phyloP scores from a whole-genome alignment of 2,113 vertebrate genomes.

The Oncorhynchus nerka region DNA sequence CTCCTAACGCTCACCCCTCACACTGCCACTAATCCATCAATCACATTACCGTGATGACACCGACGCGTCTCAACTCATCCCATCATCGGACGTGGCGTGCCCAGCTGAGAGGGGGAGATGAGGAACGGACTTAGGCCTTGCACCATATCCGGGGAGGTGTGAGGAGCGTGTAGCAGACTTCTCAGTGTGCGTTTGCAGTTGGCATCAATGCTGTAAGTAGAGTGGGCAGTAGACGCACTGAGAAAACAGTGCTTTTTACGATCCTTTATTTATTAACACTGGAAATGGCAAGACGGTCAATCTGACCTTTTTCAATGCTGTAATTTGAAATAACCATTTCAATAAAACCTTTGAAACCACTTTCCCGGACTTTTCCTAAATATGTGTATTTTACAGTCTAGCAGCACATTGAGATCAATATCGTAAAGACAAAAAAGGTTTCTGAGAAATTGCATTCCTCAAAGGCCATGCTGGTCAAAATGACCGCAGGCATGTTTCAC shows the following conservation, averaged over 20 bases:
- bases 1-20: not conserved
- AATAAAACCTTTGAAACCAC: too few relatives aligned
- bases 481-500: too few relatives aligned
- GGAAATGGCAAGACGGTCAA: not conserved
- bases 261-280: too few relatives aligned
- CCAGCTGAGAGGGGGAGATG: too few relatives aligned
- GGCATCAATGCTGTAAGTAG: not conserved
- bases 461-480: too few relatives aligned
- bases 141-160: not conserved
- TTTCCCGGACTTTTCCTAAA: too few relatives aligned
- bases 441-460: too few relatives aligned
- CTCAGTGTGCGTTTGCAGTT: not conserved
- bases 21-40: constrained; percentile 65
- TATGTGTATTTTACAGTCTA: too few relatives aligned
- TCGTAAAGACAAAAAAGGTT: too few relatives aligned
- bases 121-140: not conserved
- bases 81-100: constrained; percentile 63
- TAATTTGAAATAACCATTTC: too few relatives aligned
- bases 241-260: not conserved
- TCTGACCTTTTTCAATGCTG: too few relatives aligned
- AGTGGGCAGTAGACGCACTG: not conserved
- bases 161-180: not conserved
- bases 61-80: constrained; percentile 58
- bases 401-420: too few relatives aligned
- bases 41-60: constrained; percentile 65